Evolutionary conservation across 2,888 invertebrate species (phyloP), one percentile per base, ranked within the genome.

Genomic region (Argyresthia albistria): DNA sequence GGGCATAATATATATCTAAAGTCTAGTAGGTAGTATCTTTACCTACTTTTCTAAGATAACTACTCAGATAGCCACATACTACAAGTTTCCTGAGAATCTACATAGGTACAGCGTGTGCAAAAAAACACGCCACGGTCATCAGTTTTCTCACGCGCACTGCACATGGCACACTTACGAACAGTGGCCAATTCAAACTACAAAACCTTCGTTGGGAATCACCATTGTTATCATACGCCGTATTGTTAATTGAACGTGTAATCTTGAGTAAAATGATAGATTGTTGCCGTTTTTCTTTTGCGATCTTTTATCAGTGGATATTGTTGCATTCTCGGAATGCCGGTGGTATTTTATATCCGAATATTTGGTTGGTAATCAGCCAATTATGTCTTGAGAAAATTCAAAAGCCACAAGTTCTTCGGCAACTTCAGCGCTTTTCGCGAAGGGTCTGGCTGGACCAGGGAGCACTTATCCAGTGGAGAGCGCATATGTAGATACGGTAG

Each of bases 161-260:
- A 63, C 61, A 66, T 62, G 61, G 58, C 25, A 25, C 25, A 25
- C 25, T 25, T 25, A 25, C 25, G 25, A 25, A 52, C 63, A 63
- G 68, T 65, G 60, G 67, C 62, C 68, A 70, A 73, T 74, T 75
- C 70, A 70, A 70, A 69, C 37, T 6, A 12, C 25, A 6, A 25
- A 25, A 25, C 25, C 25, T 25, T 25, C 25, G 25, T 25, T 25
- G 25, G 14, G 36, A 37, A 12, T 48, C 39, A 11, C 46, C 37
- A 48, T 48, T 48, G 48, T 48, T 12, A 47, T 36, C 48, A 48
- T n/a, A 46, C 46, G 25, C 3, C n/a, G 14, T 48, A 48, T 48
- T 48, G 48, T 48, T 48, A 48, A 48, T 48, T 48, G 48, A 48
- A 14, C 36, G 8, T 12, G 36, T 48, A 48, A 48, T 48, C 48